A percentile compares a stretch with the other conserved stretches of the same genome.
Evolutionary conservation across 53 echinoderm and acorn worm genomes (phyloP).

Genomic region (Astropecten irregularis): DNA sequence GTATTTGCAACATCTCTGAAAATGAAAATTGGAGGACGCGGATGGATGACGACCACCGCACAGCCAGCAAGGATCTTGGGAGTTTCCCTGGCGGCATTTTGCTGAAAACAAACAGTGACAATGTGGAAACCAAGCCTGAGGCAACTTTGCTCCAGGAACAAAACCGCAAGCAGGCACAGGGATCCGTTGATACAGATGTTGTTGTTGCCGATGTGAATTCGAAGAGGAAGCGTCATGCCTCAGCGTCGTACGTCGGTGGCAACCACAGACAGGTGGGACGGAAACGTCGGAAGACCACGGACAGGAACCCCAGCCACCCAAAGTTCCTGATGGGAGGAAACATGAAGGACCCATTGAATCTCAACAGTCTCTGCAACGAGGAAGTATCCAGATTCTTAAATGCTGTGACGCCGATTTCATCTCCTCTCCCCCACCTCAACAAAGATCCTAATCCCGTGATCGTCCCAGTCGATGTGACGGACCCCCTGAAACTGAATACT

Average conservation of each 20-base stretch:
- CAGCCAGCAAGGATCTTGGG: background rate
- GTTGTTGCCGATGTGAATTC: background rate
- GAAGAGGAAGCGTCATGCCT: slow-evolving; percentile 29
- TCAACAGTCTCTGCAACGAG: slow-evolving; percentile 88
- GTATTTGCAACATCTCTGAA: slow-evolving; percentile 19
- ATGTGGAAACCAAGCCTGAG: background rate
- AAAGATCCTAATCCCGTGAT: slow-evolving; percentile 95
- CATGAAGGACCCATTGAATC: slow-evolving; percentile 86
- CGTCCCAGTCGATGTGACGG: slow-evolving; percentile 82
- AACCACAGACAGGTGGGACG: slow-evolving; percentile 36
- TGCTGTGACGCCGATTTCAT: slow-evolving; percentile 78
- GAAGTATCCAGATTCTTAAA: slow-evolving; percentile 74
- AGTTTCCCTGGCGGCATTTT: slow-evolving; percentile 1
- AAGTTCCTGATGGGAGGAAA: slow-evolving; percentile 92
- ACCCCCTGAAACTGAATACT: slow-evolving; percentile 91
- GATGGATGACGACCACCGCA: no score
- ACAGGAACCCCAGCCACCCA: slow-evolving; percentile 51
- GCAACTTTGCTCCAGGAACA: background rate
- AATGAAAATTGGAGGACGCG: slow-evolving; percentile 7
- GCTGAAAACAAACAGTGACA: background rate
- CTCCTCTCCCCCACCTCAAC: slow-evolving; percentile 80
- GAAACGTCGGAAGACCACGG: slow-evolving; percentile 81
- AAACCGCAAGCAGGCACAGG: background rate
- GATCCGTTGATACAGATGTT: background rate
- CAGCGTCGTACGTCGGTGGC: slow-evolving; percentile 11